phyloP scores from a whole-genome alignment of 2,113 vertebrate species.

The Gavialis gangeticus region DNA sequence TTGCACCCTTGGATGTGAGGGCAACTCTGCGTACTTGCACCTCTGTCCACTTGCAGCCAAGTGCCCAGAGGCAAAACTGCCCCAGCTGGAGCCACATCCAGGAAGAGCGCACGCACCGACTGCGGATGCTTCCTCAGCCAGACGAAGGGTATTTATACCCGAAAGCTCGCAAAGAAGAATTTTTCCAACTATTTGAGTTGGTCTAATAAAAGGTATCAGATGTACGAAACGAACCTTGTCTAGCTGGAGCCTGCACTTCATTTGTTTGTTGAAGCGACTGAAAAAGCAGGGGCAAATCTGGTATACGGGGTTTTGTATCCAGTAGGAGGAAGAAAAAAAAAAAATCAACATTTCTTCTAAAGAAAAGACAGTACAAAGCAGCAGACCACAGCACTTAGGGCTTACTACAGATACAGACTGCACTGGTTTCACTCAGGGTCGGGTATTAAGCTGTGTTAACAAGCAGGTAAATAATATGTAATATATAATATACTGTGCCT shows the following conservation, averaged over 20 bases:
- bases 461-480: too few relatives aligned
- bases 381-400: not conserved
- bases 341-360: not conserved
- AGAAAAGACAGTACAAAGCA: not conserved
- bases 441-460: not conserved
- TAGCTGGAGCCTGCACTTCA: not conserved
- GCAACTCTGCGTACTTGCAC: not conserved
- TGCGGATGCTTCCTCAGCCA: too few relatives aligned
- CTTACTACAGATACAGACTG: not conserved
- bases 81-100: too few relatives aligned
- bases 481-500: too few relatives aligned
- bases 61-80: not conserved
- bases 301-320: too few relatives aligned
- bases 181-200: too few relatives aligned
- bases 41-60: not conserved
- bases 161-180: too few relatives aligned
- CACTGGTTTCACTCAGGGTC: not conserved
- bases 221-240: not conserved
- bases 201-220: too few relatives aligned
- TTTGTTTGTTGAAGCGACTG: not conserved
- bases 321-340: too few relatives aligned
- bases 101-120: too few relatives aligned
- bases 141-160: too few relatives aligned
- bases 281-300: not conserved
- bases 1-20: not conserved